These are phyloP conservation scores for Disparrhopalites patrizii DNA, from an alignment of 2,888 invertebrate species.

Conservation along the genomic window DNA sequence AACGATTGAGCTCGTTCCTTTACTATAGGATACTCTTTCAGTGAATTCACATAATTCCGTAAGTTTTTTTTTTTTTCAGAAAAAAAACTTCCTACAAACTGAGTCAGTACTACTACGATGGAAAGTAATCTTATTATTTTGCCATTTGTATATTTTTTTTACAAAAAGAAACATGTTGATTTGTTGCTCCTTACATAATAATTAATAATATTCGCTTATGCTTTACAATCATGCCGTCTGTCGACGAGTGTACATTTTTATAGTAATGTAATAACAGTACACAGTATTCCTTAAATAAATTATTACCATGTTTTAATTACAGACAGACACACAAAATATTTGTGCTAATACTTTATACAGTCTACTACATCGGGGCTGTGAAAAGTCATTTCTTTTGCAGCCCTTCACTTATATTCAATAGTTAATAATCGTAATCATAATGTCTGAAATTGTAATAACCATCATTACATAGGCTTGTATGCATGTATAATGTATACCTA, in stretches of 20 bases:
- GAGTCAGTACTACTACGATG: not conserved
- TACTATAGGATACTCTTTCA: not conserved
- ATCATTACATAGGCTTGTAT: no score
- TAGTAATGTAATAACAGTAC: not conserved
- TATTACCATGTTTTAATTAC: no score
- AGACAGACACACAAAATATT: no score
- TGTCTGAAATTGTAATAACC: no score
- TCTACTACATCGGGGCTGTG: no score
- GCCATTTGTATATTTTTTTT: no score
- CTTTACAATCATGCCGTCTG: no score
- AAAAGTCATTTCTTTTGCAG: no score
- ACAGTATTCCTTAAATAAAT: not conserved
- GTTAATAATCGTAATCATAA: no score
- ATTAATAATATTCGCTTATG: not conserved
- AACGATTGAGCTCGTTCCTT: constrained; percentile 5
- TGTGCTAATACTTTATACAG: no score
- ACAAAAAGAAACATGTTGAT: not conserved
- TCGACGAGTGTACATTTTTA: no score
- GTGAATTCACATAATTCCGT: not conserved
- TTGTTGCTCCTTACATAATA: not conserved
- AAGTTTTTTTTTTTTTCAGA: not conserved
- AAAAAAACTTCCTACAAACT: not conserved
- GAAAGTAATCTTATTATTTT: not conserved
- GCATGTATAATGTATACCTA: no score
- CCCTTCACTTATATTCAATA: not conserved